A percentile compares a stretch with the other conserved stretches of the same genome.
Evolutionary conservation across 2,888 invertebrate species (phyloP).

Genomic region (Zhuqinia jingwanae): DNA sequence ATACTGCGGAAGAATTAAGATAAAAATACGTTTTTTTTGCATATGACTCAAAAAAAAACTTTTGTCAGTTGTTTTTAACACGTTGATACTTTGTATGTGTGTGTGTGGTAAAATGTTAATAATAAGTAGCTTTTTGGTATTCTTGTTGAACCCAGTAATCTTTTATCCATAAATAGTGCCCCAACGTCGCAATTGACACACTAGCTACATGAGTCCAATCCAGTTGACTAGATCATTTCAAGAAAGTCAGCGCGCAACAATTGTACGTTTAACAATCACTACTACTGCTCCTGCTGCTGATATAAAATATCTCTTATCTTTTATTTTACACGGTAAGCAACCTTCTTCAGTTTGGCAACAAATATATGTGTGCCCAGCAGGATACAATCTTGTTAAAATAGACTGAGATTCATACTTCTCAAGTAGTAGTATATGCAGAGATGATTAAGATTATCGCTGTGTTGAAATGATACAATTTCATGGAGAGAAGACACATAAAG

Average conservation of each 20-base stretch:
- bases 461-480: slow-evolving; percentile 46
- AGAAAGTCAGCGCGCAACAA: neutral
- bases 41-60: neutral
- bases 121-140: slow-evolving; percentile 24
- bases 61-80: slow-evolving; percentile 3
- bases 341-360: slow-evolving; percentile 12
- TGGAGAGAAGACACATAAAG: slow-evolving; percentile 34
- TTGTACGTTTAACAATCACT: too few relatives aligned
- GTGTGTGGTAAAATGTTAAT: too few relatives aligned
- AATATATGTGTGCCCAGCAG: slow-evolving; percentile 45
- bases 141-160: slow-evolving; percentile 24
- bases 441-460: neutral
- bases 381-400: slow-evolving; percentile 56
- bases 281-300: neutral
- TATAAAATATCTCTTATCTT: neutral
- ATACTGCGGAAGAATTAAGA: slow-evolving; percentile 8
- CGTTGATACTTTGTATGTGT: slow-evolving; percentile 38
- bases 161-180: slow-evolving; percentile 25
- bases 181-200: slow-evolving; percentile 11
- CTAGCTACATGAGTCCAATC: slow-evolving; percentile 16
- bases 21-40: slow-evolving; percentile 13
- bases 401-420: slow-evolving; percentile 3
- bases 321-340: slow-evolving; percentile 18
- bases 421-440: neutral
- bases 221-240: neutral